phyloP scores from a whole-genome alignment of 53 echinoderm and acorn worm genomes.

The Apostichopus leukothele region DNA sequence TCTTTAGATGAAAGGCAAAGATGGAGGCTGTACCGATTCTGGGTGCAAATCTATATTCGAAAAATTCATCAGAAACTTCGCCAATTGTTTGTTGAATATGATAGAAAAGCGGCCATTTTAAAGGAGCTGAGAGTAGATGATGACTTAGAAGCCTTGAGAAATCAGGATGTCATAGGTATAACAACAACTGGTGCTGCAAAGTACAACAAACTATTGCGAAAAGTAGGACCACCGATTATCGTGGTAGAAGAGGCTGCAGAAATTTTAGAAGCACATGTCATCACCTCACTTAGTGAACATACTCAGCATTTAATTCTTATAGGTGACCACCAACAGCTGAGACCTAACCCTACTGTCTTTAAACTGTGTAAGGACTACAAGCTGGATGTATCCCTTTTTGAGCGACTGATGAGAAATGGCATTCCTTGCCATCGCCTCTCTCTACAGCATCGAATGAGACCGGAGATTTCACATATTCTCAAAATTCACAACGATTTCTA shows the following conservation, averaged over 20 bases:
- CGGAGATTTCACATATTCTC: slow-evolving; percentile 78
- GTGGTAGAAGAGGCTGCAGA: slow-evolving; percentile 92
- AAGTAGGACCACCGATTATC: slow-evolving; percentile 63
- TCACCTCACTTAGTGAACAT: slow-evolving; percentile 65
- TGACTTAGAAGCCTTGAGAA: slow-evolving; percentile 46
- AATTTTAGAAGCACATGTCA: slow-evolving; percentile 91
- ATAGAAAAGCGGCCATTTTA: slow-evolving; percentile 24
- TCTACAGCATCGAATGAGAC: slow-evolving; percentile 89
- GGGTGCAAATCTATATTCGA: slow-evolving; percentile 53
- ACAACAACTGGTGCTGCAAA: slow-evolving; percentile 92
- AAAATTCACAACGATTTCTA: slow-evolving; percentile 74
- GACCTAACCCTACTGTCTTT: slow-evolving; percentile 91
- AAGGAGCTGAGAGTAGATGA: slow-evolving; percentile 61
- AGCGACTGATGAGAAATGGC: slow-evolving; percentile 86
- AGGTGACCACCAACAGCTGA: slow-evolving; percentile 93
- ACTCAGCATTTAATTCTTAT: slow-evolving; percentile 93
- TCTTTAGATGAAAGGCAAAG: slow-evolving; percentile 41
- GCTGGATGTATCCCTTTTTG: slow-evolving; percentile 85
- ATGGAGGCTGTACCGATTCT: slow-evolving; percentile 75
- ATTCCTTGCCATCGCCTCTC: slow-evolving; percentile 70
- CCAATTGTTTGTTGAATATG: slow-evolving; percentile 23
- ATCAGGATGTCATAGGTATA: slow-evolving; percentile 71
- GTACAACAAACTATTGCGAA: slow-evolving; percentile 56
- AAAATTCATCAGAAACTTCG: slow-evolving; percentile 24
- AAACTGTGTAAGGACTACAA: slow-evolving; percentile 72